Percentiles rank a stretch among this genome's conserved stretches.
Conservation (phyloP, 1,140 invertebrate genomes). For the Lithobius niger region DNA sequence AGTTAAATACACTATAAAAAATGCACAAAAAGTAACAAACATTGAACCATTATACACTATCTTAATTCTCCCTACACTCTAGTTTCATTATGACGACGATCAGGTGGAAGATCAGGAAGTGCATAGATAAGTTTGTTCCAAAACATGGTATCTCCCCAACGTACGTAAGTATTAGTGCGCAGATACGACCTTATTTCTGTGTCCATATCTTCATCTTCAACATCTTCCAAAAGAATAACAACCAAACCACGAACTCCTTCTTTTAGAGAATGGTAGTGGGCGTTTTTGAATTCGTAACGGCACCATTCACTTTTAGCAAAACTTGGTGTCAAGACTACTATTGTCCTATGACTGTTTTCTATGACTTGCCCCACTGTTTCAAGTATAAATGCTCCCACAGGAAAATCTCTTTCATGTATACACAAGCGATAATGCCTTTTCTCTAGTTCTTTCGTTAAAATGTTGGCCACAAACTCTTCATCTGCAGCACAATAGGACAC, state of each 20-base stretch:
- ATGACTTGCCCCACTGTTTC: slow-evolving; percentile 11
- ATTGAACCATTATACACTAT: no score
- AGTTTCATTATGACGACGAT: no score
- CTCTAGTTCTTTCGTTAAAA: neutral
- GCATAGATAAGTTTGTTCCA: neutral
- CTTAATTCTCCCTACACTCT: no score
- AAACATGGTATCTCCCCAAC: neutral
- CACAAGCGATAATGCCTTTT: slow-evolving; percentile 11
- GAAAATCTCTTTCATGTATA: slow-evolving; percentile 14
- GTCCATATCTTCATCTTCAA: neutral
- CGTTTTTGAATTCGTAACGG: slow-evolving; percentile 15
- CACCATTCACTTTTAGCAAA: slow-evolving; percentile 14
- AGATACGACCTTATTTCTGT: neutral
- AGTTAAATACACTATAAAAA: no score
- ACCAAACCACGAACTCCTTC: neutral
- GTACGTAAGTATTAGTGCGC: neutral
- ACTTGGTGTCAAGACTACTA: slow-evolving; percentile 11
- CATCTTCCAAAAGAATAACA: neutral
- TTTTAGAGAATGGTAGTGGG: slow-evolving; percentile 10
- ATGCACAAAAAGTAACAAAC: no score
- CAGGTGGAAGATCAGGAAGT: slow-evolving; percentile 4
- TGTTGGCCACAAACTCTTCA: slow-evolving; percentile 11
- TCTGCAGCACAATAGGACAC: slow-evolving; percentile 12
- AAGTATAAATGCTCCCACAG: slow-evolving; percentile 1
- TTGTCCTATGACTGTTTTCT: neutral